These are phyloP conservation scores for Agrotis clavis DNA, from an alignment of 2,888 invertebrate species.

Conservation along the genomic window DNA sequence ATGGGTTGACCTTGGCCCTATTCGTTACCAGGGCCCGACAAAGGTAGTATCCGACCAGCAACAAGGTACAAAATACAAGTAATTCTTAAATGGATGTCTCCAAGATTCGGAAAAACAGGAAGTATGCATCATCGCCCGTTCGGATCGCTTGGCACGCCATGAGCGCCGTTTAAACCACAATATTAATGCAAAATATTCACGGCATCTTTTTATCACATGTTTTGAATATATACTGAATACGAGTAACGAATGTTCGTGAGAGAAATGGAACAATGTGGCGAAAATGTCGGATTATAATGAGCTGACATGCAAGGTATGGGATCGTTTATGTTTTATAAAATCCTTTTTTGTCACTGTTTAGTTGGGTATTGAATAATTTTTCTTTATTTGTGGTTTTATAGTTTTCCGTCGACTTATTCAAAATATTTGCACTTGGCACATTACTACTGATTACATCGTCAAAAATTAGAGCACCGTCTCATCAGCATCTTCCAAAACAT, in stretches of 20 bases:
- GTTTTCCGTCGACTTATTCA: neutral
- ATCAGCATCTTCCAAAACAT: constrained; percentile 39
- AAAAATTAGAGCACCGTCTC: constrained; percentile 23
- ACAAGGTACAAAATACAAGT: constrained; percentile 35
- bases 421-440: constrained; percentile 12
- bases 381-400: no score
- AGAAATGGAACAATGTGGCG: constrained; percentile 50
- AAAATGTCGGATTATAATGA: constrained; percentile 46
- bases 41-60: constrained; percentile 33
- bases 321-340: constrained; percentile 10
- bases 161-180: constrained; percentile 41
- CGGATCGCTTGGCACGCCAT: constrained; percentile 55
- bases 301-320: constrained; percentile 34
- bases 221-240: constrained; percentile 48
- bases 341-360: neutral
- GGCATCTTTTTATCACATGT: constrained; percentile 49
- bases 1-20: constrained; percentile 54
- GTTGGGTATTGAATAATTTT: constrained; percentile 1
- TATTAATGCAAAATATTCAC: constrained; percentile 61
- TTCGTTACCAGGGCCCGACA: constrained; percentile 35
- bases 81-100: constrained; percentile 56
- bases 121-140: constrained; percentile 62
- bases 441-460: constrained; percentile 23
- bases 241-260: constrained; percentile 52
- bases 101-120: constrained; percentile 61